Percentiles rank a stretch among this genome's conserved stretches.
Conservation (phyloP, 2,888 invertebrate species). For the Cinara cedri region DNA sequence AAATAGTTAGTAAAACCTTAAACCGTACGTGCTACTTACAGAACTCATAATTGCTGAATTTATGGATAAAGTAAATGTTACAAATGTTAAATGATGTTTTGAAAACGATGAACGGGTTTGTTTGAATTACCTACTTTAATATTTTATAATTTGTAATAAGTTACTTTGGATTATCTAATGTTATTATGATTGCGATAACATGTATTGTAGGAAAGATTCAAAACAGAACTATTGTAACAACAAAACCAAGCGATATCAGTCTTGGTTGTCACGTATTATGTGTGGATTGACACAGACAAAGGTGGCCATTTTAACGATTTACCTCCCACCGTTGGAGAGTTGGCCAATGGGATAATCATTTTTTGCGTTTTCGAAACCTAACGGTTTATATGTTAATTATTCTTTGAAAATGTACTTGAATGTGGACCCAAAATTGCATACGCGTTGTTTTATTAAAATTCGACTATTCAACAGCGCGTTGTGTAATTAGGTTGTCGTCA, state of each 20-base stretch:
- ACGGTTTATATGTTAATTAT: not conserved
- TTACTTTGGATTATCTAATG: not conserved
- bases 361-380: conserved; percentile 29
- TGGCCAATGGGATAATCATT: conserved; percentile 24
- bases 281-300: conserved; percentile 27
- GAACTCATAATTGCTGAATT: conserved; percentile 38
- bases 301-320: conserved; percentile 51
- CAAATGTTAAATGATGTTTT: no score
- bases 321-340: not conserved
- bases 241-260: conserved; percentile 27
- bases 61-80: not conserved
- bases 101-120: no score
- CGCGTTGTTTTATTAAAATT: not conserved
- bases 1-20: not conserved
- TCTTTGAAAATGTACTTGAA: not conserved
- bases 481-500: not conserved
- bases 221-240: not conserved
- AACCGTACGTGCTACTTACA: not conserved
- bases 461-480: no score
- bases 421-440: no score
- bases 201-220: not conserved
- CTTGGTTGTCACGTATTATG: conserved; percentile 10
- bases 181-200: no score
- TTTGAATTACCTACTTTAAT: no score
- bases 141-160: not conserved